Evolutionary conservation across 37 sponge, comb jelly and placozoan genomes (phyloP).

Genomic region (Oopsacas minuta): DNA sequence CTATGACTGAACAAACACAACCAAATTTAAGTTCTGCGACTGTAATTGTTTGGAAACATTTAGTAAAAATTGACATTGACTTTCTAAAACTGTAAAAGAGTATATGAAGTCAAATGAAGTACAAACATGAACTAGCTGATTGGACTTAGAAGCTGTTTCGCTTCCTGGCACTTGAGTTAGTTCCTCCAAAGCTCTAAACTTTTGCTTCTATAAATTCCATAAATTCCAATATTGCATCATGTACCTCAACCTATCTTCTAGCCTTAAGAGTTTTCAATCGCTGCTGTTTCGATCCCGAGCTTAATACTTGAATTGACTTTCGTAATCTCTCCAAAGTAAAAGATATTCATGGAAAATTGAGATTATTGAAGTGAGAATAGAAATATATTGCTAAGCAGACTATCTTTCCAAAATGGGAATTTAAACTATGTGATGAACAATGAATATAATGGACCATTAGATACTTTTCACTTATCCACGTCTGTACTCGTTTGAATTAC

Average conservation of each 20-base stretch:
- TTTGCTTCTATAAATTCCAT: constrained; percentile 2
- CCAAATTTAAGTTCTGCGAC: too few relatives aligned
- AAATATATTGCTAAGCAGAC: background rate
- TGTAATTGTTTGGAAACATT: constrained; percentile 9
- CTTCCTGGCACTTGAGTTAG: too few relatives aligned
- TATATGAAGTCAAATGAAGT: constrained; percentile 14
- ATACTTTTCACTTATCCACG: constrained; percentile 11
- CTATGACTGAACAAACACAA: constrained; percentile 13
- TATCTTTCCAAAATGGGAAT: background rate
- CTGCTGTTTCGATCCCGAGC: background rate
- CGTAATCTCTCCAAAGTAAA: constrained; percentile 12
- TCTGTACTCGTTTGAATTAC: constrained; percentile 11
- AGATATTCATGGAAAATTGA: background rate
- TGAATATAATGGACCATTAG: constrained; percentile 18
- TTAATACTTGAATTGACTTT: background rate
- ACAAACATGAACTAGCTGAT: constrained; percentile 13
- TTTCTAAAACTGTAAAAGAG: constrained; percentile 7
- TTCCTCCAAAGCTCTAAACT: constrained; percentile 17
- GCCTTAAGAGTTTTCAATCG: constrained; percentile 9
- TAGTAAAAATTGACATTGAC: background rate
- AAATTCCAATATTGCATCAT: constrained; percentile 9
- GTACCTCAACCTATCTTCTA: constrained; percentile 4
- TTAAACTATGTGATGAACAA: constrained; percentile 8
- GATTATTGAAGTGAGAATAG: background rate
- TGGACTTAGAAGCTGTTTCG: constrained; percentile 8